phyloP scores from a whole-genome alignment of 2,113 vertebrate species.

The Rynchops niger region DNA sequence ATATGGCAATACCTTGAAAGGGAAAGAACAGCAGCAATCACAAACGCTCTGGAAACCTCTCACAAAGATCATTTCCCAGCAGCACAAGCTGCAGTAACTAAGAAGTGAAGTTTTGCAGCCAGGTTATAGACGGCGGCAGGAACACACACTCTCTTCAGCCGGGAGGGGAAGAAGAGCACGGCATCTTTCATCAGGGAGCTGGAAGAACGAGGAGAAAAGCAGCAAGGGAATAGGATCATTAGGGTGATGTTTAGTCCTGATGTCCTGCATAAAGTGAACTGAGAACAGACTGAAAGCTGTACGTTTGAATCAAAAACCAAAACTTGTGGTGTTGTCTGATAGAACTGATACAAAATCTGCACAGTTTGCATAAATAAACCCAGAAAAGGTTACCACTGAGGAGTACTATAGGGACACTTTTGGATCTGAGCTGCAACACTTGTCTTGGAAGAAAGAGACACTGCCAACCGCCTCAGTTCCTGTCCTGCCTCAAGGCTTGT shows the following conservation, averaged over 20 bases:
- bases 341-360: background rate
- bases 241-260: background rate
- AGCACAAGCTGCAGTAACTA: background rate
- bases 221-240: background rate
- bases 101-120: background rate
- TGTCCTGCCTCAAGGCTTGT: too few species aligned
- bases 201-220: background rate
- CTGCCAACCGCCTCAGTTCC: too few species aligned
- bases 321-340: background rate
- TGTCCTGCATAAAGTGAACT: background rate
- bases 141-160: background rate
- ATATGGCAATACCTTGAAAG: background rate
- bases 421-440: background rate
- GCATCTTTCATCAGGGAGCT: background rate
- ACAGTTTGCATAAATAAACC: background rate
- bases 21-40: background rate
- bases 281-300: background rate
- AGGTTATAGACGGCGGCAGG: background rate
- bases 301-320: background rate
- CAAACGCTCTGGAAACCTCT: background rate
- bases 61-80: background rate
- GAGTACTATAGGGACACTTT: background rate
- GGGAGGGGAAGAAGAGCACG: background rate
- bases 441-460: background rate
- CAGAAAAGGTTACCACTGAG: background rate